Base-by-base conservation (phyloP, 2,888 invertebrate species). In the Baronia brevicornis region DNA sequence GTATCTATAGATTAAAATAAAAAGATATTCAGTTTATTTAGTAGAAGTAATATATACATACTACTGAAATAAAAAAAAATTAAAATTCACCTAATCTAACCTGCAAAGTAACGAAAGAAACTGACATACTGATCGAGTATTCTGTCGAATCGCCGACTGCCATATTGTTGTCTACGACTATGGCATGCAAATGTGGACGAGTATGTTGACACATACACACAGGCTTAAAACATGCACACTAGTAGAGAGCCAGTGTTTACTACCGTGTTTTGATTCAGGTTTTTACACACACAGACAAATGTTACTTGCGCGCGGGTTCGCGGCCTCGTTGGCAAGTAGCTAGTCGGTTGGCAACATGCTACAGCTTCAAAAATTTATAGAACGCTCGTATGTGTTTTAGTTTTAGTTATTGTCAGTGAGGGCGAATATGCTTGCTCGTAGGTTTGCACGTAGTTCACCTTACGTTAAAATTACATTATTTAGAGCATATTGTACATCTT, bases 41-140 rank as follows among this genome's bases (percentile, higher is more conserved):
- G 30, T 23, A 21, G n/a, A n/a, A n/a, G n/a, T n/a, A n/a, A n/a
- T n/a, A n/a, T n/a, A n/a, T n/a, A 9, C 18, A 13, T 21, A 12
- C 10, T 27, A 19, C 25, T 27, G 28, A 25, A 28, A 33, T 27
- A 5, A 10, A 38, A 24, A 33, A 26, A 24, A 32, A 27, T 32
- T 34, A 13, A 13, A 38, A 36, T 25, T 29, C 24, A 34, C 14
- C 38, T 30, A 38, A 25, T 36, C 15, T 30, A 35, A 41, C 36
- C 34, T 34, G 32, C 20, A 29, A 15, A 23, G 24, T 25, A 23
- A 29, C 36, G 34, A 37, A 43, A 55, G 43, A 45, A 57, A 51
- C 53, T 75, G 71, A 72, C 74, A 73, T 64, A 69, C 65, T 73
- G 70, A 67, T 69, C 67, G 67, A 67, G 58, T 65, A 64, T 68